Evolutionary conservation across 2,888 invertebrate genomes (phyloP).

Genomic region (Ophonus ardosiacus): DNA sequence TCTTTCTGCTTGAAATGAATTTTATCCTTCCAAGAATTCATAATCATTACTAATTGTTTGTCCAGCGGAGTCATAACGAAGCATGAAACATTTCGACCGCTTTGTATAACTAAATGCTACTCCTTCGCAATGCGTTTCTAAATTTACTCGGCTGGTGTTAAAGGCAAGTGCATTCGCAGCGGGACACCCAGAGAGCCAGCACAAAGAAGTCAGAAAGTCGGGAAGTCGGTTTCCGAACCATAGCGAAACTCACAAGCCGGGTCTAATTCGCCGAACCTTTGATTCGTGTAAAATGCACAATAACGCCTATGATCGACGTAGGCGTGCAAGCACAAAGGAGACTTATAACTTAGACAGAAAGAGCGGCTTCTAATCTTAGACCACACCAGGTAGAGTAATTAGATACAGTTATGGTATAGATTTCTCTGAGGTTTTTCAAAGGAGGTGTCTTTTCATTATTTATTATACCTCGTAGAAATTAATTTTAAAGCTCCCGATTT

Average conservation of each 20-base stretch:
- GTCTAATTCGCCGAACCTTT: constrained; percentile 57
- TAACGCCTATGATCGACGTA: constrained; percentile 52
- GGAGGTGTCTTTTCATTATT: constrained; percentile 27
- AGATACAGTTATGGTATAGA: constrained; percentile 12
- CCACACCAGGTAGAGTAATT: constrained; percentile 51
- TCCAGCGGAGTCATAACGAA: neutral
- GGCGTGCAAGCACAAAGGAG: constrained; percentile 48
- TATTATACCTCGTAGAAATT: constrained; percentile 36
- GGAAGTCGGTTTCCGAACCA: constrained; percentile 32
- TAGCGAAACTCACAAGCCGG: constrained; percentile 58
- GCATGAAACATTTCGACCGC: constrained; percentile 11
- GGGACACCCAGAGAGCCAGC: constrained; percentile 15
- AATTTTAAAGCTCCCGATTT: constrained; percentile 20
- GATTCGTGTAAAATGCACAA: constrained; percentile 56
- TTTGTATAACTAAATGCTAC: neutral
- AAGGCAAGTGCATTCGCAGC: constrained; percentile 25
- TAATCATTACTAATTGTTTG: constrained; percentile 12
- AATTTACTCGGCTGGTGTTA: neutral
- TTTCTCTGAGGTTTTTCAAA: constrained; percentile 13
- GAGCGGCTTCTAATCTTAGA: constrained; percentile 40
- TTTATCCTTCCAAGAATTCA: neutral
- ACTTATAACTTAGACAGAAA: constrained; percentile 44
- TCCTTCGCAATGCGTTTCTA: constrained; percentile 19
- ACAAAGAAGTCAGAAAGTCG: constrained; percentile 14
- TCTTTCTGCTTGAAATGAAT: neutral